A percentile compares a stretch with the other conserved stretches of the same genome.
Evolutionary conservation across 2,113 vertebrate species (phyloP).

Genomic region (Plotosus lineatus): DNA sequence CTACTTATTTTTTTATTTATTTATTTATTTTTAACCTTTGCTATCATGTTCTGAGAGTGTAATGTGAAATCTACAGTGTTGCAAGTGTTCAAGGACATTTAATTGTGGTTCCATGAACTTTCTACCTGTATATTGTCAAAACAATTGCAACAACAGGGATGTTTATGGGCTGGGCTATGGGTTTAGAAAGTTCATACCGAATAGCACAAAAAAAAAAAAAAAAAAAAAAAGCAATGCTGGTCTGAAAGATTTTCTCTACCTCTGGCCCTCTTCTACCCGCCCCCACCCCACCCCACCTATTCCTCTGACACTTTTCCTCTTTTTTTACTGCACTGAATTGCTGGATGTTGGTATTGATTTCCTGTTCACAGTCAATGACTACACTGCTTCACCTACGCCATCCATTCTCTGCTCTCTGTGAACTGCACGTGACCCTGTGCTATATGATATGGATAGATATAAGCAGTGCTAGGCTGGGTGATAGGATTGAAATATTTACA

Average conservation of each 20-base stretch:
- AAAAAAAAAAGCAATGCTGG: not conserved
- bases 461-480: too few species aligned
- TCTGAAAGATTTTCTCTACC: not conserved
- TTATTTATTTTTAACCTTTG: not conserved
- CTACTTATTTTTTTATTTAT: too few species aligned
- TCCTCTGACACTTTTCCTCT: not conserved
- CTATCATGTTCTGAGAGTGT: not conserved
- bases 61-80: not conserved
- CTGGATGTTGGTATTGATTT: constrained; percentile 43
- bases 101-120: not conserved
- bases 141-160: not conserved
- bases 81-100: not conserved
- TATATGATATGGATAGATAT: constrained; percentile 29
- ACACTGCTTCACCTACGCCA: constrained; percentile 27
- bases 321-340: constrained; percentile 13
- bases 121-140: not conserved
- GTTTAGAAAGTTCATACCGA: not conserved
- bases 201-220: not conserved
- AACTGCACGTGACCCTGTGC: constrained; percentile 46
- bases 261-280: not conserved
- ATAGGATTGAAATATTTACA: too few species aligned
- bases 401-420: constrained; percentile 34
- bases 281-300: constrained; percentile 14
- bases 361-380: constrained; percentile 48
- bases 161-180: not conserved